These are phyloP conservation scores for Salticus scenicus DNA, from an alignment of 2,888 invertebrate genomes.

Conservation along the genomic window DNA sequence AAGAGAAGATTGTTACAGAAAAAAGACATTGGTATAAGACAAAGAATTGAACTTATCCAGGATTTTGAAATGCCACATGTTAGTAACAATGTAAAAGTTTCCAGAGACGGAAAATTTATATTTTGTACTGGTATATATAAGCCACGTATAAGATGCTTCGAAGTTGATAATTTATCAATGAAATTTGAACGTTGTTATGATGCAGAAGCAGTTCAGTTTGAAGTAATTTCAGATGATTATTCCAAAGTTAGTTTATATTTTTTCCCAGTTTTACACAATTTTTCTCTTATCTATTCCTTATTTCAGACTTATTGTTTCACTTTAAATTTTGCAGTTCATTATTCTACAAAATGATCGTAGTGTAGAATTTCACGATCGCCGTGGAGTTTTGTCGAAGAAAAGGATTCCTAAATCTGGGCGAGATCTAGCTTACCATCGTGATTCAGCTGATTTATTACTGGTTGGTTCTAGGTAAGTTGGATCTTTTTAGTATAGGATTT, in stretches of 20 bases:
- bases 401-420: slow-evolving; percentile 96
- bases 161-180: slow-evolving; percentile 94
- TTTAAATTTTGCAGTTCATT: slow-evolving; percentile 82
- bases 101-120: slow-evolving; percentile 93
- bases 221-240: slow-evolving; percentile 95
- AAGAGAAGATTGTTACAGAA: slow-evolving; percentile 87
- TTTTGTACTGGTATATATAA: slow-evolving; percentile 94
- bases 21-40: slow-evolving; percentile 91
- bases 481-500: too few species aligned
- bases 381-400: slow-evolving; percentile 91
- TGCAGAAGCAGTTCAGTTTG: slow-evolving; percentile 95
- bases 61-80: slow-evolving; percentile 99
- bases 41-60: slow-evolving; percentile 96
- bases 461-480: slow-evolving; percentile 86
- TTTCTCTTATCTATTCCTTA: not conserved
- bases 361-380: slow-evolving; percentile 95
- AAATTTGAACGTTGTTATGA: slow-evolving; percentile 99
- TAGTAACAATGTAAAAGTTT: slow-evolving; percentile 87
- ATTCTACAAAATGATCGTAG: slow-evolving; percentile 93
- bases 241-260: slow-evolving; percentile 84
- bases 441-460: slow-evolving; percentile 92
- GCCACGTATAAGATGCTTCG: slow-evolving; percentile 95
- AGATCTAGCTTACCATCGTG: slow-evolving; percentile 92
- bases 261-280: not conserved
- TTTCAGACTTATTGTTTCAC: not conserved